Base-by-base conservation (phyloP, 2,797 vertebrate genomes). In the Pogonophryne albipinna region DNA sequence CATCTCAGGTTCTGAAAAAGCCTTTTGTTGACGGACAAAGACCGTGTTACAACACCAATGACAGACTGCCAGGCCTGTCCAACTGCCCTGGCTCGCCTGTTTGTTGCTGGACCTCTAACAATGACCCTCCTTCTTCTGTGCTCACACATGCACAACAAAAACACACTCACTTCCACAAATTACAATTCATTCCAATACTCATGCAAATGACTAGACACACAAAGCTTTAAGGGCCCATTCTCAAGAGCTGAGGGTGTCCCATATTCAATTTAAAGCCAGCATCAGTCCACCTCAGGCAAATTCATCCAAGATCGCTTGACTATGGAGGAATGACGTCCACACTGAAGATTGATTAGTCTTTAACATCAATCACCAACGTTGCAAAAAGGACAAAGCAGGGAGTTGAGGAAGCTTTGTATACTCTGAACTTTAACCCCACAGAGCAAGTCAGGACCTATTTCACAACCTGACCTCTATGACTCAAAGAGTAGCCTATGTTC, bases 21-120 rank as follows among this genome's bases (percentile, higher is more conserved):
- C 11, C 78, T 71, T 85, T 84, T 89, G 79, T 88, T 66, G 44
- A 12, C 2, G 3, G 27, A 89, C 87, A 92, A 91, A 85, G 87
- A 15, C 38, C 2, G n/a, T 23, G 68, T 80, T 87, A 50, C 73
- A 50, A 63, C 62, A 58, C 74, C 20, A 57, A 42, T 67, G 83
- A 89, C 84, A 60, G 83, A 78, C 80, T 74, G 80, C 70, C 87
- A 82, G 85, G 68, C 66, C 70, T 83, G 89, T 53, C 90, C 46
- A 76, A 75, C 76, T 38, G 79, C 52, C 63, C 69, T 57, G 69
- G 71, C 66, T 66, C 2, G 74, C 63, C 70, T 44, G 82, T 68
- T 88, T 72, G 84, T 46, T 66, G 55, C 79, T 82, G 80, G 74
- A 83, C 19, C 17, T 27, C 72, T 67, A 78, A 92, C 87, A 91